Conservation (phyloP, 2,113 vertebrate genomes). For the Vulpes lagopus region DNA sequence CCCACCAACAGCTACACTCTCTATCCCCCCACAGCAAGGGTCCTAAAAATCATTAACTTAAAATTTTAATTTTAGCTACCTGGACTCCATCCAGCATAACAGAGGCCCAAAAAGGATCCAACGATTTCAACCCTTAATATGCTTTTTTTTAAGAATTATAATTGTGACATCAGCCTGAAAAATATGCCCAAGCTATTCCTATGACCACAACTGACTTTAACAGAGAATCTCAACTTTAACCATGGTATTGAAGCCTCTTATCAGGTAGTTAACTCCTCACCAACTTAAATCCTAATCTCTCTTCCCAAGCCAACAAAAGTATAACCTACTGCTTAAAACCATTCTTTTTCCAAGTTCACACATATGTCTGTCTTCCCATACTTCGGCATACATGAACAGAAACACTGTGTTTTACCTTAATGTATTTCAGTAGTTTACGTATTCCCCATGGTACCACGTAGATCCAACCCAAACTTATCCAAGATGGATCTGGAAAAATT, state of each 20-base stretch:
- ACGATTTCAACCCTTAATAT: background rate
- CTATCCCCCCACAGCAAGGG: conserved; percentile 51
- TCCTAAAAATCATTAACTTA: conserved; percentile 64
- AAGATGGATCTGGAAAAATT: conserved; percentile 87
- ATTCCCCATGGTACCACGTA: conserved; percentile 88
- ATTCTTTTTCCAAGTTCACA: background rate
- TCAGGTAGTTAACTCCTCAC: background rate
- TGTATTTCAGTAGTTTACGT: conserved; percentile 88
- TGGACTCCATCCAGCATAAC: background rate
- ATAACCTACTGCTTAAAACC: background rate
- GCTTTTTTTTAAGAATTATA: background rate
- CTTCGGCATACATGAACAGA: background rate
- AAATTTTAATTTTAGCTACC: conserved; percentile 56
- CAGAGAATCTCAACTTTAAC: background rate
- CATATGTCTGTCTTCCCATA: background rate
- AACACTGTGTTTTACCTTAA: conserved; percentile 87
- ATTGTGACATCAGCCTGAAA: background rate
- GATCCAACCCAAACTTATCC: conserved; percentile 87
- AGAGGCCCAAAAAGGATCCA: background rate
- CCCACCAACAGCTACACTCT: conserved; percentile 43
- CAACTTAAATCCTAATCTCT: background rate
- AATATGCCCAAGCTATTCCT: background rate
- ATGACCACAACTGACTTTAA: background rate
- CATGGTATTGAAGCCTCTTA: background rate
- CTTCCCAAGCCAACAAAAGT: background rate